Evolutionary conservation across 2,888 invertebrate species (phyloP).

Genomic region (Drosophila barbarae): DNA sequence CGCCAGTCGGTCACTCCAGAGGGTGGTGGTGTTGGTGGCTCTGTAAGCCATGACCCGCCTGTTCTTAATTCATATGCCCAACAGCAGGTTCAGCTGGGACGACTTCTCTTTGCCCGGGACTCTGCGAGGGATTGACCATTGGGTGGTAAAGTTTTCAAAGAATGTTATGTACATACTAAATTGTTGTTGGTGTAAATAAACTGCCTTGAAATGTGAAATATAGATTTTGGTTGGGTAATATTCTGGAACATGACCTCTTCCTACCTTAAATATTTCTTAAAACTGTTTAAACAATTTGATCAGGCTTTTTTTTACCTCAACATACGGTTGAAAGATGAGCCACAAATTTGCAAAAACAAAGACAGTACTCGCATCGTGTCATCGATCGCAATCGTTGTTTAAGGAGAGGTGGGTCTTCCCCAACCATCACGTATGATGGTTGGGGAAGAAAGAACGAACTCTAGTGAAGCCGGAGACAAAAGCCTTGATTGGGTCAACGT

Average conservation of each 20-base stretch:
- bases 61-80: conserved; percentile 49
- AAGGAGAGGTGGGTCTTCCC: background rate
- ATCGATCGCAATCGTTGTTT: conserved; percentile 20
- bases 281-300: background rate
- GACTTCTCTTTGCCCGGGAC: conserved; percentile 53
- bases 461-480: conserved; percentile 5
- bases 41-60: conserved; percentile 33
- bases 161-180: conserved; percentile 18
- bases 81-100: conserved; percentile 58
- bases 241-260: background rate
- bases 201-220: background rate
- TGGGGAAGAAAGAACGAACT: conserved; percentile 6
- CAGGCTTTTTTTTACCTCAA: background rate
- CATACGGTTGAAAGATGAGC: background rate
- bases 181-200: conserved; percentile 47
- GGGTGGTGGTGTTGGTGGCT: conserved; percentile 31
- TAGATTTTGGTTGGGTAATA: background rate
- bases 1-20: conserved; percentile 79
- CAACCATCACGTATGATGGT: conserved; percentile 7
- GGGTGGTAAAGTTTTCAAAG: background rate
- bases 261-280: background rate
- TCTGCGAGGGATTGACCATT: conserved; percentile 12
- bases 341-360: conserved; percentile 14
- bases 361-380: background rate
- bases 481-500: conserved; percentile 40